Evolutionary conservation across 2,113 vertebrate species (phyloP).

Genomic region (Narcine bancroftii): DNA sequence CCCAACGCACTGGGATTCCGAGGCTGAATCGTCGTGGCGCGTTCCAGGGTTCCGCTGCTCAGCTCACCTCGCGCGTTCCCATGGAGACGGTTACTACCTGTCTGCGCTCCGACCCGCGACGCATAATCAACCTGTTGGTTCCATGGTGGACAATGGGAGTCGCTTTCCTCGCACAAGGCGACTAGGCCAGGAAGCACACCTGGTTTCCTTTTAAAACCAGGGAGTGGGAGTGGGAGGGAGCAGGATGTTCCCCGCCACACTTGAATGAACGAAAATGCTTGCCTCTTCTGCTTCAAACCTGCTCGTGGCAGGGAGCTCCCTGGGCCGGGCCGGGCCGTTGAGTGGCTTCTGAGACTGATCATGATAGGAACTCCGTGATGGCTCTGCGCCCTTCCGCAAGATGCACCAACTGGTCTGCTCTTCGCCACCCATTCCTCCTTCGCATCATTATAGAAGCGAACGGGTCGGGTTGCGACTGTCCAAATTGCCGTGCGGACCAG

Average conservation of each 20-base stretch:
- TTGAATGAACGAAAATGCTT: not conserved
- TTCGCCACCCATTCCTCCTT: too few relatives aligned
- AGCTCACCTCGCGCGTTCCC: slow-evolving; percentile 22
- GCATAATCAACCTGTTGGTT: slow-evolving; percentile 30
- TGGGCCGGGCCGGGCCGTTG: not conserved
- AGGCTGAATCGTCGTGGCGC: not conserved
- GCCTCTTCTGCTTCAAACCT: not conserved
- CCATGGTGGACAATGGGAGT: not conserved
- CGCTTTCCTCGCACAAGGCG: not conserved
- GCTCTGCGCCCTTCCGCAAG: not conserved
- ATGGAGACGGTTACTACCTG: slow-evolving; percentile 33
- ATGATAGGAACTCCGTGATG: not conserved
- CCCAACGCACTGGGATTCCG: not conserved
- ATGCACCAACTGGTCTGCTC: not conserved
- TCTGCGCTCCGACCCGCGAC: not conserved
- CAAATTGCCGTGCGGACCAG: not conserved
- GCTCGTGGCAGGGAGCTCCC: not conserved
- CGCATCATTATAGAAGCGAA: not conserved
- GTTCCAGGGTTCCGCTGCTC: not conserved
- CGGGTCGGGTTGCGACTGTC: not conserved
- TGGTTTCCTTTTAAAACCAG: not conserved
- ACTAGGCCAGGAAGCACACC: not conserved
- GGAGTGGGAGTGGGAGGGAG: not conserved
- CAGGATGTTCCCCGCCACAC: not conserved
- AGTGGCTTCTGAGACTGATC: not conserved